phyloP scores from a whole-genome alignment of 2,888 invertebrate genomes.

The Polylopha cassiicola region DNA sequence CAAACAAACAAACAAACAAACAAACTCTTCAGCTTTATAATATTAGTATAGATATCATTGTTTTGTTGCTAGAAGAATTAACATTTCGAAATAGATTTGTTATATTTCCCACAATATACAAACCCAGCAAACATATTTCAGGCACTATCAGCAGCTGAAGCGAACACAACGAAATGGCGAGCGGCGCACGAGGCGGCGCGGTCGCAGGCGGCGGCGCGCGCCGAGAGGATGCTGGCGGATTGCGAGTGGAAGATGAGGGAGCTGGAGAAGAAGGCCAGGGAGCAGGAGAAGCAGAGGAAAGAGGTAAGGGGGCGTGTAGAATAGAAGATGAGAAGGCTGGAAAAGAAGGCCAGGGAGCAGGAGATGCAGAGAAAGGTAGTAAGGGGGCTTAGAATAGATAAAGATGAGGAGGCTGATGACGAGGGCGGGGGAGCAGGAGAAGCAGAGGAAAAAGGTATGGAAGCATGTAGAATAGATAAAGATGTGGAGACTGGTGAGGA shows the following conservation, averaged over 20 bases:
- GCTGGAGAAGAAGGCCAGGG: constrained; percentile 83
- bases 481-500: too few relatives aligned
- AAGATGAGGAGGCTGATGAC: constrained; percentile 38
- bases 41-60: too few relatives aligned
- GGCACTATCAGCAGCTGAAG: constrained; percentile 79
- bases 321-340: background rate
- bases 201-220: constrained; percentile 82
- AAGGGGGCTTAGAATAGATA: too few relatives aligned
- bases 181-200: constrained; percentile 82
- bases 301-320: constrained; percentile 52
- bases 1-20: too few relatives aligned
- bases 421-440: constrained; percentile 81
- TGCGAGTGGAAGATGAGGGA: constrained; percentile 91
- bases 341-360: too few relatives aligned
- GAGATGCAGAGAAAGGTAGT: too few relatives aligned
- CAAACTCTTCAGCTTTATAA: too few relatives aligned
- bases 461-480: background rate
- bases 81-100: too few relatives aligned
- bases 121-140: constrained; percentile 36
- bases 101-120: too few relatives aligned
- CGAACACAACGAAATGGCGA: constrained; percentile 76
- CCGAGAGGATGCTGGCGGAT: constrained; percentile 85
- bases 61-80: too few relatives aligned
- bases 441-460: constrained; percentile 72
- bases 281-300: constrained; percentile 77